Evolutionary conservation across 30 jellyfish, hydroid and myxozoan species (phyloP), one percentile per base, ranked within the genome.

Genomic region (Hydractinia symbiolongicarpus): DNA sequence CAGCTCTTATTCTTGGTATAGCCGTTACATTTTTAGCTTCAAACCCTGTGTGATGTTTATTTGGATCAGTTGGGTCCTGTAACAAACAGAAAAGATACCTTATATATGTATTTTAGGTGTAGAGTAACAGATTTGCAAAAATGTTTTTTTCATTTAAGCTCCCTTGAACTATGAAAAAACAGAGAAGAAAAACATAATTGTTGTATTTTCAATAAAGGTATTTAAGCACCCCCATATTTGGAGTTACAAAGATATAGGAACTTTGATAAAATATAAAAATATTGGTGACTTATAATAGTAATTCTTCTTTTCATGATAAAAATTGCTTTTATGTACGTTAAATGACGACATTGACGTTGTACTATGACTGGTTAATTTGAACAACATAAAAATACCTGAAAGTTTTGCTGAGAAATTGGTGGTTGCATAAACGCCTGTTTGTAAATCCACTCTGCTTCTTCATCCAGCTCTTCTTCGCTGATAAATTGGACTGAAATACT

Each of bases 361-460:
- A 30, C 44, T 30, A 30, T 30, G 44, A 30, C 44, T 30, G 1
- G 44, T 30, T 30, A 30, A 30, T 30, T 0, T 30, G 44, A 30
- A 30, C 44, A 30, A 30, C 44, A 30, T 30, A 30, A 52, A 11
- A 13, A 13, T 79, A 89, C 97, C 85, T 79, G 94, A 61, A 78
- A 77, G 64, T 77, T 77, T 70, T 85, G 95, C 71, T 91, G 98
- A 16, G 98, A 83, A 15, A 88, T 87, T 16, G 99, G 93, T 40
- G 87, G 83, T 73, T 87, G 95, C 96, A 93, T 88, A 79, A 93
- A 93, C 4, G 99, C 99, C 78, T 93, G 96, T 76, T 88, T 87
- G 79, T 93, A 93, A 17, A 93, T 93, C 99, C 99, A 93, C 70
- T 93, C 99, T 5, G 99, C 99, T 79, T 93, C 99, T 54, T 93